phyloP scores from a whole-genome alignment of 2,113 vertebrate genomes.

The Gavia stellata region DNA sequence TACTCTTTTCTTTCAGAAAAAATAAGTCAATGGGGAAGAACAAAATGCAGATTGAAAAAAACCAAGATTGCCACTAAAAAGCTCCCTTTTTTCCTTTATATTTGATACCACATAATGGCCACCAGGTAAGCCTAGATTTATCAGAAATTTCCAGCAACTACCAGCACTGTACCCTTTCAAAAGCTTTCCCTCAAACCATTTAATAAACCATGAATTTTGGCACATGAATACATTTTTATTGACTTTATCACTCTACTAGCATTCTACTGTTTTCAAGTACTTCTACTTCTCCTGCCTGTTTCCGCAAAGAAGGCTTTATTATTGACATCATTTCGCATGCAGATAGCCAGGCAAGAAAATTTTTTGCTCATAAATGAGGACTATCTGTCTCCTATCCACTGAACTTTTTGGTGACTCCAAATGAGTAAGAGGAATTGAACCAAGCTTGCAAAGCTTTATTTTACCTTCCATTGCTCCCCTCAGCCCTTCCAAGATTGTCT shows the following conservation, averaged over 20 bases:
- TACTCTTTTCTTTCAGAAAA: not conserved
- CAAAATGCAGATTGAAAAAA: not conserved
- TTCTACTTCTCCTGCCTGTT: not conserved
- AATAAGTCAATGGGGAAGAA: not conserved
- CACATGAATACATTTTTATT: not conserved
- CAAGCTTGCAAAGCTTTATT: not conserved
- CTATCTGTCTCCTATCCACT: not conserved
- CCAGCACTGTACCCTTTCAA: not conserved
- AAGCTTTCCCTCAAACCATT: not conserved
- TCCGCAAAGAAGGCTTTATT: not conserved
- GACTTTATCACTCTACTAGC: not conserved
- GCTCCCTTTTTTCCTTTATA: not conserved
- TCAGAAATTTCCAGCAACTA: not conserved
- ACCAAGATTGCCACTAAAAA: not conserved
- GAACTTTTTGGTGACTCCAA: not conserved
- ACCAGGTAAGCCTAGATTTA: not conserved
- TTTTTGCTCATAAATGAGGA: not conserved
- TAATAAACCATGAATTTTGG: not conserved
- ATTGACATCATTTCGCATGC: not conserved
- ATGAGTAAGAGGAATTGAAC: not conserved
- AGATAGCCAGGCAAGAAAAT: not conserved
- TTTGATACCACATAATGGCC: not conserved
- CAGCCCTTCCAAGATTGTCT: not conserved
- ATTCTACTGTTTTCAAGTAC: not conserved
- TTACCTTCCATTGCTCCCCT: not conserved